Evolutionary conservation across 2,797 vertebrate species (phyloP).

Genomic region (Sparidentex hasta): DNA sequence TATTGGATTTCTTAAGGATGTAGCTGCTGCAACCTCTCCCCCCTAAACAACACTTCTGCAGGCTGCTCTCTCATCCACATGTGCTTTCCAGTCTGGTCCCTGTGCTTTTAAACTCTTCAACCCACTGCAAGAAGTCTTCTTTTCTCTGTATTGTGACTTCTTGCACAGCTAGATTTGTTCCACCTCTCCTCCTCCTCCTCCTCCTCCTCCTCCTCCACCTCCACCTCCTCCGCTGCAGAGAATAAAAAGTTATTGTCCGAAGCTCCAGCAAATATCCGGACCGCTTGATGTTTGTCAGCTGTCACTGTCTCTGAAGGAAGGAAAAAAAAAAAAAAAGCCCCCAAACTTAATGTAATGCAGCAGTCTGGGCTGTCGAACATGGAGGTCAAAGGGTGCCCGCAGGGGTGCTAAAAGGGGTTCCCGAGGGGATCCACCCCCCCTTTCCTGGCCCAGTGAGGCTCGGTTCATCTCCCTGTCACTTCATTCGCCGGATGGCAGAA

Average conservation of each 20-base stretch:
- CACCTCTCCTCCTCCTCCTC: neutral
- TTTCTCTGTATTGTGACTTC: neutral
- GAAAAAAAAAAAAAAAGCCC: neutral
- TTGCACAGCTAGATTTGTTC: constrained; percentile 4
- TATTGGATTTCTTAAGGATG: constrained; percentile 4
- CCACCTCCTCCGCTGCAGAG: neutral
- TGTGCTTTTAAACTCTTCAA: constrained; percentile 29
- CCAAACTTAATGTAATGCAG: constrained; percentile 10
- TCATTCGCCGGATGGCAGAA: constrained; percentile 33
- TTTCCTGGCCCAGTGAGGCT: constrained; percentile 19
- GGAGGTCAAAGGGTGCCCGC: constrained; percentile 46
- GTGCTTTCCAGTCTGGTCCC: constrained; percentile 4
- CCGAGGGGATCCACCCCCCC: neutral
- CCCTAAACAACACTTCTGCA: constrained; percentile 17
- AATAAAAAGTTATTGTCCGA: constrained; percentile 39
- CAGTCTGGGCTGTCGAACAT: neutral
- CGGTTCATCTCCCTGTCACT: constrained; percentile 51
- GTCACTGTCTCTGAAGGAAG: constrained; percentile 37
- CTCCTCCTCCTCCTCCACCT: constrained; percentile 3
- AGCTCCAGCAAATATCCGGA: constrained; percentile 36
- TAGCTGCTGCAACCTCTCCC: constrained; percentile 19
- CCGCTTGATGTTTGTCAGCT: constrained; percentile 55
- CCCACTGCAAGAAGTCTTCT: neutral
- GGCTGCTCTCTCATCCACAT: constrained; percentile 12
- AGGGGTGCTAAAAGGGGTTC: constrained; percentile 35